Base-by-base conservation (phyloP, 2,797 vertebrate genomes). In the Falco concolor region DNA sequence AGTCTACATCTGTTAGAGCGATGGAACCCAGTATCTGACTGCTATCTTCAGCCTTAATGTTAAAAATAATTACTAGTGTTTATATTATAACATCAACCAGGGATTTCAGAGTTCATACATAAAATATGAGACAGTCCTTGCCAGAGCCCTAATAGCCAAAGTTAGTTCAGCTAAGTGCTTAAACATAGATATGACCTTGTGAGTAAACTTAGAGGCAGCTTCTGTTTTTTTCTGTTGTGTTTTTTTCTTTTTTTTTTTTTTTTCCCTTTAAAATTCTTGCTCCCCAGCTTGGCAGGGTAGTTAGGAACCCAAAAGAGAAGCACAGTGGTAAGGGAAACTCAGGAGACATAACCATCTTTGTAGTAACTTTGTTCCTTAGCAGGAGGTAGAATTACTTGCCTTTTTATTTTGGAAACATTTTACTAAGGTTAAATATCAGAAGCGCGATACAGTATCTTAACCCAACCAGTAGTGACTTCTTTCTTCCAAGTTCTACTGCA, bases 21-120 rank as follows among this genome's bases (percentile, higher is more conserved):
- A 34, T 12, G 52, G 52, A 18, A 86, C 47, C 84, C 65, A 36
- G 60, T 49, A 88, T 63, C 63, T 82, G 69, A 44, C 67, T 92
- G 50, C 54, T 86, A 32, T 38, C 73, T 81, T 84, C 87, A 88
- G 77, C 83, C 63, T 59, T 63, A 93, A 73, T 42, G 73, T 76
- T 91, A 95, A 90, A 91, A 94, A 93, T 84, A 95, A 94, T 95
- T 94, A 89, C 79, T 81, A 18, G 69, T 80, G 85, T 94, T 93
- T 86, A 87, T 93, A 59, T 54, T 84, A 75, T 45, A 93, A 56
- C 76, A 81, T 81, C 91, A 94, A 50, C 73, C 14, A 69, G 79
- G 45, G 89, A 88, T 54, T 92, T 93, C 65, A 75, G 47, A 83
- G 78, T 91, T 89, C 91, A 95, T 94, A 63, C 79, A 94, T 95